A percentile compares a stretch with the other conserved stretches of the same genome.
phyloP scores from a whole-genome alignment of 2,888 invertebrate genomes.

The Phymatocera aterrima region DNA sequence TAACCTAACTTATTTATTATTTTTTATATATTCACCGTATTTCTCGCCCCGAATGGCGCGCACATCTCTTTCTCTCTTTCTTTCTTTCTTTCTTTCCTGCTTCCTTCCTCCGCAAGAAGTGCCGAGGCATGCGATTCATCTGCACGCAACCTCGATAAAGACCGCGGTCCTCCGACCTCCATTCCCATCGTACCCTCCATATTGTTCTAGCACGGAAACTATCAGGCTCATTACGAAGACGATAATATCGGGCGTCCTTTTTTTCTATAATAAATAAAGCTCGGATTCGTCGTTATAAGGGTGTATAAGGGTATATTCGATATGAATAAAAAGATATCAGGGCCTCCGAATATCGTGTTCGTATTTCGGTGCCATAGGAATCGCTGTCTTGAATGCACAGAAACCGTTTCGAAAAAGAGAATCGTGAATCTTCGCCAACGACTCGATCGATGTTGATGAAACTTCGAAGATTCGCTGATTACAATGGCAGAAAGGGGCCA shows the following conservation, averaged over 20 bases:
- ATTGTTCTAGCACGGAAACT: conserved; percentile 16
- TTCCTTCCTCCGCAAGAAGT: conserved; percentile 28
- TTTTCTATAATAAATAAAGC: neutral
- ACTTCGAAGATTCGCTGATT: too few relatives aligned
- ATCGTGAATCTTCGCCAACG: too few relatives aligned
- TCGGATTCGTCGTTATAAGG: neutral
- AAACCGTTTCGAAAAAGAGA: too few relatives aligned
- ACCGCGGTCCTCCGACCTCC: conserved; percentile 13
- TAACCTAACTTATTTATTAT: conserved; percentile 21
- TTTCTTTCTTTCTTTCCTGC: too few relatives aligned
- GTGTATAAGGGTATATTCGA: too few relatives aligned
- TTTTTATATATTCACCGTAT: conserved; percentile 38
- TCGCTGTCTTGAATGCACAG: too few relatives aligned
- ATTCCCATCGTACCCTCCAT: neutral
- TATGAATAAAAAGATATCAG: neutral
- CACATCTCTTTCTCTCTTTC: conserved; percentile 35
- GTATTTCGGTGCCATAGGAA: too few relatives aligned
- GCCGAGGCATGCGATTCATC: conserved; percentile 36
- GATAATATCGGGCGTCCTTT: neutral
- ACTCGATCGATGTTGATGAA: too few relatives aligned
- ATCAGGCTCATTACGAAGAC: neutral
- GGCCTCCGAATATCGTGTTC: too few relatives aligned
- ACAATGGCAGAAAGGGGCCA: too few relatives aligned
- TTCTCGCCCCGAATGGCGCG: conserved; percentile 16
- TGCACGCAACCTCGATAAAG: conserved; percentile 31